Percentiles rank a stretch among this genome's conserved stretches.
Evolutionary conservation across 2,888 invertebrate genomes (phyloP).

Genomic region (Noctua janthina): DNA sequence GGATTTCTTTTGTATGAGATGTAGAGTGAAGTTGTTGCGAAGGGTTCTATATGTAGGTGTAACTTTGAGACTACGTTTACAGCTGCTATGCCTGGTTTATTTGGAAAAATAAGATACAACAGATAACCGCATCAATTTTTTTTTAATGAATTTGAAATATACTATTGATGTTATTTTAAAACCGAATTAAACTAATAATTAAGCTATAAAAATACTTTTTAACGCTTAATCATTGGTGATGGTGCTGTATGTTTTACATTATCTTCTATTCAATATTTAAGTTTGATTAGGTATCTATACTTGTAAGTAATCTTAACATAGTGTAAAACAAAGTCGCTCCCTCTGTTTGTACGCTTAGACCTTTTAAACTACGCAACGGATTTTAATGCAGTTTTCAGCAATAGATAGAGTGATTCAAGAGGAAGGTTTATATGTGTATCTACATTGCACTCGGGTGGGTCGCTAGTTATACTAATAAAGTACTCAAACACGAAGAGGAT

Average conservation of each 20-base stretch:
- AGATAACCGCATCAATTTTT: neutral
- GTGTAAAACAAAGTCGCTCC: too few relatives aligned
- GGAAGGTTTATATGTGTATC: too few relatives aligned
- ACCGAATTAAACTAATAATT: neutral
- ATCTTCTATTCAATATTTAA: neutral
- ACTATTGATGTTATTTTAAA: neutral
- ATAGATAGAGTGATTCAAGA: too few relatives aligned
- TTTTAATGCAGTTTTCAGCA: too few relatives aligned
- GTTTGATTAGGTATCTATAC: neutral
- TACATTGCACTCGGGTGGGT: too few relatives aligned
- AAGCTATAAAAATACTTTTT: neutral
- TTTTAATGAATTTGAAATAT: neutral
- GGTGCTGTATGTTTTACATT: neutral
- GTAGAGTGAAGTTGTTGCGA: conserved; percentile 9
- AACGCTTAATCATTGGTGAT: neutral
- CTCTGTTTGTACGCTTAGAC: too few relatives aligned
- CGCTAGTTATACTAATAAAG: neutral
- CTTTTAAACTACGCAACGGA: too few relatives aligned
- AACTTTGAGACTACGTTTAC: neutral
- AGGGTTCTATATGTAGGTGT: neutral
- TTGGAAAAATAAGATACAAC: neutral
- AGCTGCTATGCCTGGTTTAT: neutral
- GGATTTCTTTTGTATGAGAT: conserved; percentile 34
- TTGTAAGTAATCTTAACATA: too few relatives aligned
- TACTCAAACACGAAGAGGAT: conserved; percentile 4